Conservation (phyloP, 2,888 invertebrate species). For the Cremastinae sp. region DNA sequence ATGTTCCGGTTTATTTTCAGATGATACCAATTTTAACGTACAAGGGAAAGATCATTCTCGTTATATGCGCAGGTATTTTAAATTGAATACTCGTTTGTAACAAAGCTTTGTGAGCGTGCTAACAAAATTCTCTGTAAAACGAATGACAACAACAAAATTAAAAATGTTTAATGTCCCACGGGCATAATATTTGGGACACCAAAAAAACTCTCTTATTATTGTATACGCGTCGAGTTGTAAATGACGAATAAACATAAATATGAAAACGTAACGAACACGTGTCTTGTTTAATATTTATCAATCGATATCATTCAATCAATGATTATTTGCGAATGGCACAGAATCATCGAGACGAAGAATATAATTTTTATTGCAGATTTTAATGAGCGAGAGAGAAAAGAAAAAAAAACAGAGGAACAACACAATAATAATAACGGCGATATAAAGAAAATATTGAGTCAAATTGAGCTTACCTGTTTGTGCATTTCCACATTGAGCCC, state of each 20-base stretch:
- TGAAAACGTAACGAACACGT: conserved; percentile 3
- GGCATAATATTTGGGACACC: background rate
- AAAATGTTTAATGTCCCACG: too few species aligned
- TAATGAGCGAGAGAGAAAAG: background rate
- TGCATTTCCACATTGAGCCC: conserved; percentile 97
- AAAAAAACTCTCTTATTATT: background rate
- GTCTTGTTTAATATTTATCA: conserved; percentile 17
- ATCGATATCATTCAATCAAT: conserved; percentile 17
- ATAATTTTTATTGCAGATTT: conserved; percentile 19
- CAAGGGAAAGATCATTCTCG: too few species aligned
- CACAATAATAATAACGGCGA: background rate
- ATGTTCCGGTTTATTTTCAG: too few species aligned
- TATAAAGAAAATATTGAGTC: background rate
- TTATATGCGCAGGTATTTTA: too few species aligned
- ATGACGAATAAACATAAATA: conserved; percentile 7
- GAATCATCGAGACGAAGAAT: conserved; percentile 11
- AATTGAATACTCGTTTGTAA: too few species aligned
- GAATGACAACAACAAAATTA: too few species aligned
- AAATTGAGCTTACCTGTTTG: conserved; percentile 87
- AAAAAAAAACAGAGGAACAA: conserved; percentile 2
- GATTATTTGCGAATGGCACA: background rate
- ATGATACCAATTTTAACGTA: too few species aligned
- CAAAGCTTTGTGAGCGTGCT: too few species aligned
- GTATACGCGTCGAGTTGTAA: background rate
- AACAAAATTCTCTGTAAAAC: too few species aligned